Evolutionary conservation across 2,113 vertebrate species (phyloP).

Genomic region (Scophthalmus maximus): DNA sequence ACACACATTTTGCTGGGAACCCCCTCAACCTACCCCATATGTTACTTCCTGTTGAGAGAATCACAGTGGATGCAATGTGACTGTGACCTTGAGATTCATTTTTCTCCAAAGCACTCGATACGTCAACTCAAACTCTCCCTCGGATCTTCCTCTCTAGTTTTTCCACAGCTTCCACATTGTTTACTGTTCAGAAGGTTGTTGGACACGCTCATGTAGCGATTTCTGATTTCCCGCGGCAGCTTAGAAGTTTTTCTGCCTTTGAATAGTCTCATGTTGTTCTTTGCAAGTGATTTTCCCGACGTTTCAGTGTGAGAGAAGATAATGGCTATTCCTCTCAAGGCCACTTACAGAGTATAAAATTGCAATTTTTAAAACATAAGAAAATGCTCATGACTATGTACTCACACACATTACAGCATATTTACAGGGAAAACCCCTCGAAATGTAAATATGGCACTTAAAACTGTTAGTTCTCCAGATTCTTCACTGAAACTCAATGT

Average conservation of each 20-base stretch:
- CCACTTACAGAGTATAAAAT: neutral
- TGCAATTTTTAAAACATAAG: neutral
- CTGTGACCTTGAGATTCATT: conserved; percentile 56
- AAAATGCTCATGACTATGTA: neutral
- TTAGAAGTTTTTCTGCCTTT: conserved; percentile 5
- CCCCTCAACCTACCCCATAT: no score
- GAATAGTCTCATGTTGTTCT: neutral
- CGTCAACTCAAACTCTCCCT: conserved; percentile 40
- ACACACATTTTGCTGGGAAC: neutral
- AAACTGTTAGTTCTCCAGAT: conserved; percentile 40
- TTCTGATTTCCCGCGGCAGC: conserved; percentile 16
- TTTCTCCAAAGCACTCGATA: conserved; percentile 30
- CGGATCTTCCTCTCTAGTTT: conserved; percentile 50
- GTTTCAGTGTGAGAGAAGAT: no score
- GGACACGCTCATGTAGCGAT: conserved; percentile 19
- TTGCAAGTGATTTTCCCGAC: neutral
- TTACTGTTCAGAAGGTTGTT: conserved; percentile 41
- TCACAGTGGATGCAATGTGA: conserved; percentile 38
- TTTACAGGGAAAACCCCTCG: conserved; percentile 6
- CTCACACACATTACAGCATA: conserved; percentile 14
- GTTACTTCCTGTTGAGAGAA: neutral
- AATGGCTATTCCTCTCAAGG: neutral
- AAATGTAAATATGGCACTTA: conserved; percentile 71
- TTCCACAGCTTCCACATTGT: conserved; percentile 11
- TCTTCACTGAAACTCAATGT: neutral